Conservation (phyloP, 1,140 invertebrate genomes). For the Drosophila prosaltans region DNA sequence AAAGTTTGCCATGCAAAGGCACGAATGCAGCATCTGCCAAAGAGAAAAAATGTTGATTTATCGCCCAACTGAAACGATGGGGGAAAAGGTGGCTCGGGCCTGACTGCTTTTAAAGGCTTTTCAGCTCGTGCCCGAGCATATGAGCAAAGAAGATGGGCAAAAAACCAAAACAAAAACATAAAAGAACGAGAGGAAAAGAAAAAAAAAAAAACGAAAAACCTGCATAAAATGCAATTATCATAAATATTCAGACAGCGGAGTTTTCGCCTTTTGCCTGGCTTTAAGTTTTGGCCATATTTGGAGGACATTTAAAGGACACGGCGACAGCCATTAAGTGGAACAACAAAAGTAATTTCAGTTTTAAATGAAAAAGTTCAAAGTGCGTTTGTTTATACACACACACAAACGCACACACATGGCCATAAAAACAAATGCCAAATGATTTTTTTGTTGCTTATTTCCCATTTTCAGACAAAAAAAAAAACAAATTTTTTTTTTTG, state of each 20-base stretch:
- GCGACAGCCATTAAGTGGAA: constrained; percentile 64
- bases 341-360: constrained; percentile 76
- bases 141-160: constrained; percentile 27
- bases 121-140: constrained; percentile 49
- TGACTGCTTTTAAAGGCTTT: constrained; percentile 74
- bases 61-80: constrained; percentile 40
- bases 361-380: constrained; percentile 81
- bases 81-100: too few relatives aligned
- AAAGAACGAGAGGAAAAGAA: constrained; percentile 10
- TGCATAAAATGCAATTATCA: constrained; percentile 80
- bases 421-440: constrained; percentile 78
- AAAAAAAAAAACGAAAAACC: constrained; percentile 46
- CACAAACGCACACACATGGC: constrained; percentile 42
- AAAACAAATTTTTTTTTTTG: constrained; percentile 14
- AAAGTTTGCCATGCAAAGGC: constrained; percentile 71
- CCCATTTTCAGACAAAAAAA: constrained; percentile 3
- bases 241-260: constrained; percentile 68
- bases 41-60: constrained; percentile 47
- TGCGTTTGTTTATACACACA: constrained; percentile 60
- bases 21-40: constrained; percentile 42
- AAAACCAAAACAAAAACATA: constrained; percentile 35
- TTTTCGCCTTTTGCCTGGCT: constrained; percentile 18
- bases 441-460: constrained; percentile 58
- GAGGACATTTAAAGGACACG: constrained; percentile 76
- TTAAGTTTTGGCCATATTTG: constrained; percentile 55